Percentiles rank a stretch among this genome's conserved stretches.
phyloP scores from a whole-genome alignment of 2,888 invertebrate genomes.

The Nymphalis urticae region DNA sequence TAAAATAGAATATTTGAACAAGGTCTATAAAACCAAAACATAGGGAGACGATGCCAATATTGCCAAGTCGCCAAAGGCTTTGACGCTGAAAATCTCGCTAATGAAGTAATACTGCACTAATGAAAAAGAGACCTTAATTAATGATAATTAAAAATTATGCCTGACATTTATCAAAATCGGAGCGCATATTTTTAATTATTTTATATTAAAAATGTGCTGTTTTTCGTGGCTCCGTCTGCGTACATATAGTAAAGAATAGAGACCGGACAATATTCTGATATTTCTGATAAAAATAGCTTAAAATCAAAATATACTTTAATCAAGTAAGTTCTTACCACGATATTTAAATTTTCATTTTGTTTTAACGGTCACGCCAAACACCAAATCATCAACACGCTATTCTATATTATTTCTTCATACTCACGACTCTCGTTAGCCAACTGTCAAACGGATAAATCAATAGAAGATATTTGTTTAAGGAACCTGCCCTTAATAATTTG shows the following conservation, averaged over 20 bases:
- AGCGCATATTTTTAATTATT: not conserved
- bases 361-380: too few species aligned
- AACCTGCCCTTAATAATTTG: not conserved
- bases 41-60: conserved; percentile 19
- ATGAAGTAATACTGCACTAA: conserved; percentile 25
- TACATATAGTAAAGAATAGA: not conserved
- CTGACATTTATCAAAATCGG: not conserved
- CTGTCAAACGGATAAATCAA: not conserved
- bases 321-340: too few species aligned
- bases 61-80: conserved; percentile 26
- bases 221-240: not conserved
- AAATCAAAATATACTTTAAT: too few species aligned
- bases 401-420: conserved; percentile 1
- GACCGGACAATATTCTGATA: too few species aligned
- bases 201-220: not conserved
- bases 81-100: conserved; percentile 23
- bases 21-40: not conserved
- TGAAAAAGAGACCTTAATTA: conserved; percentile 25
- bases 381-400: too few species aligned
- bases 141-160: conserved; percentile 10
- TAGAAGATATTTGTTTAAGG: conserved; percentile 1
- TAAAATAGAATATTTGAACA: not conserved
- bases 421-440: not conserved
- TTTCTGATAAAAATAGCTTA: too few species aligned
- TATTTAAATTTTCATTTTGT: too few species aligned